phyloP scores from a whole-genome alignment of 2,888 invertebrate genomes.

The Euplexia lucipara region DNA sequence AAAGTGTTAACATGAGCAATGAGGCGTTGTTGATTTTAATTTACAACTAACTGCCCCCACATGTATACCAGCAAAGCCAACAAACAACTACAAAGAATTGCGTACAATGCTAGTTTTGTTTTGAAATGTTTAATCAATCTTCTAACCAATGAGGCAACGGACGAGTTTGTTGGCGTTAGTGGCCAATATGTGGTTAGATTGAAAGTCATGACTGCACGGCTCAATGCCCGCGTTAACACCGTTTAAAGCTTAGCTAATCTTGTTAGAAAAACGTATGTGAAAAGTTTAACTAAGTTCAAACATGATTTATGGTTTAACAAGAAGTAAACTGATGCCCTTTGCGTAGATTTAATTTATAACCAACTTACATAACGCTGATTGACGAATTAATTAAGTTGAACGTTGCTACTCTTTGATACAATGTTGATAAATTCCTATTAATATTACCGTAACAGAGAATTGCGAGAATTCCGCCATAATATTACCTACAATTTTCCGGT shows the following conservation, averaged over 20 bases:
- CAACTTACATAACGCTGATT: neutral
- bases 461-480: neutral
- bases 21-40: conserved; percentile 37
- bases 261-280: conserved; percentile 20
- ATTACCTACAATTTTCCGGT: conserved; percentile 12
- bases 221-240: conserved; percentile 45
- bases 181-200: conserved; percentile 43
- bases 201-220: conserved; percentile 42
- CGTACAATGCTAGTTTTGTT: conserved; percentile 13
- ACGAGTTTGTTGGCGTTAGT: conserved; percentile 15
- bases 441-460: conserved; percentile 1
- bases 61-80: conserved; percentile 10
- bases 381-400: neutral
- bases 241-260: conserved; percentile 50
- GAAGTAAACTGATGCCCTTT: conserved; percentile 9
- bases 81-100: conserved; percentile 15
- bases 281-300: conserved; percentile 32
- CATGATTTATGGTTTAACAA: conserved; percentile 33
- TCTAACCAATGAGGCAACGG: conserved; percentile 34
- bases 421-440: neutral
- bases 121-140: conserved; percentile 1
- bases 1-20: conserved; percentile 51
- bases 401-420: conserved; percentile 7
- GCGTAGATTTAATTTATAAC: conserved; percentile 18
- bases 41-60: conserved; percentile 20